Conservation (phyloP, 2,113 vertebrate genomes). For the Mystacornis crossleyi region DNA sequence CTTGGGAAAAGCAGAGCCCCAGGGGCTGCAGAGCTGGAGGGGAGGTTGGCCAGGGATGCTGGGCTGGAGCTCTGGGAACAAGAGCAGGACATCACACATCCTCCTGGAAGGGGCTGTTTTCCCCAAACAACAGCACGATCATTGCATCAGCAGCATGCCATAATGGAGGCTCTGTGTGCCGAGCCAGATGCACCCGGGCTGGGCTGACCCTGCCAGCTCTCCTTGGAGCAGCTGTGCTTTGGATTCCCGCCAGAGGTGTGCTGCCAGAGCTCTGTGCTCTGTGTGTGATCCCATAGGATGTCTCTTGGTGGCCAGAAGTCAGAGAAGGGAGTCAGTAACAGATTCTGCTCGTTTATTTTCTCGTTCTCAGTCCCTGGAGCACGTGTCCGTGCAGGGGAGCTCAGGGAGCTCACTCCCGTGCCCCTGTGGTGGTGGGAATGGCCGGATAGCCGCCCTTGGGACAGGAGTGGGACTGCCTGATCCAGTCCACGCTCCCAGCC, state of each 20-base stretch:
- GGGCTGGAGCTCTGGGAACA: not conserved
- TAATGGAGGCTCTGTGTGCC: not conserved
- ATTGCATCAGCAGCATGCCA: not conserved
- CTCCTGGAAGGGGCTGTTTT: not conserved
- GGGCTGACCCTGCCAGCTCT: not conserved
- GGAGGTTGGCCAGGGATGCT: not conserved
- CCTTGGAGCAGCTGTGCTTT: not conserved
- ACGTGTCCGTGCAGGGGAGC: accelerated
- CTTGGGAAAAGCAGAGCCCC: not conserved
- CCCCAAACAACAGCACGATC: not conserved
- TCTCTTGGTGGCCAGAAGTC: not conserved
- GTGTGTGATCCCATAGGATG: not conserved
- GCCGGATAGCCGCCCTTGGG: not conserved
- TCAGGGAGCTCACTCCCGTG: not conserved
- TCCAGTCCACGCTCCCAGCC: accelerated
- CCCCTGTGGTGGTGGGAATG: not conserved
- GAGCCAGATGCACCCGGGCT: not conserved
- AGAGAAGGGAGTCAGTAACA: not conserved
- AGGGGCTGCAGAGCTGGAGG: not conserved
- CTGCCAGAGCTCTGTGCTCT: not conserved
- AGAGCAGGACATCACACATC: not conserved
- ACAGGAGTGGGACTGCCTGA: not conserved
- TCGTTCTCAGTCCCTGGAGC: not conserved
- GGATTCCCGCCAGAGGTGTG: not conserved
- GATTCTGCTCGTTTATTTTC: not conserved